Evolutionary conservation across 2,113 vertebrate species (phyloP), one percentile per base, ranked within the genome.

Genomic region (Bucco capensis): DNA sequence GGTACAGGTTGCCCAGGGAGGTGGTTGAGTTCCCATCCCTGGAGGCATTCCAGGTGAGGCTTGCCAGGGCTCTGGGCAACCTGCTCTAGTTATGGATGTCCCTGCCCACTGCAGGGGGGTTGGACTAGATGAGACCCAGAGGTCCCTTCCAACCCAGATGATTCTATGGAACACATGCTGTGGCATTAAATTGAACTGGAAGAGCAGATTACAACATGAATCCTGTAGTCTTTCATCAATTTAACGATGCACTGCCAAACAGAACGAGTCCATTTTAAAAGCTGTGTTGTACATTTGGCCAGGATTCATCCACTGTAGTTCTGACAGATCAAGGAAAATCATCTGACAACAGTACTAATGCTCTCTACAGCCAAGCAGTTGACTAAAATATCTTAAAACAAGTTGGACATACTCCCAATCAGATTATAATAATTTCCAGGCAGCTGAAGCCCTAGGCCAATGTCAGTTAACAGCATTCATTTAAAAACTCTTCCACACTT

Each of bases 401-500:
- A 84, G 84, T 88, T 90, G 91, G 83, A 93, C 33, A 79, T 42
- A 62, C 37, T 65, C 81, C 67, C 11, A 56, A 84, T 30, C 54
- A 95, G 84, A 91, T 90, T 92, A 75, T 67, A 93, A 71, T 70
- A 77, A 81, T 90, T 95, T 92, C 35, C 71, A 94, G 90, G 84
- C 87, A 95, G 67, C 35, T 70, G 83, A 91, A 91, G 85, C 61
- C 81, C 66, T 70, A 53, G 89, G 83, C 75, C 92, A 92, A 57
- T 2, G 6, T 44, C 85, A 84, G 64, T 31, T 94, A 74, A 93
- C 95, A 95, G 90, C 47, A 89, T 38, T 47, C 76, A 70, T 96
- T 92, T 87, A 94, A 90, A 90, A 95, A 93, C 79, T 83, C 94
- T 79, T 96, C 85, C 88, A 96, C 93, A 96, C 79, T 89, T 90